These are phyloP conservation scores for Fissipunctia ypsillon DNA, from an alignment of 2,888 invertebrate species.

Conservation along the genomic window DNA sequence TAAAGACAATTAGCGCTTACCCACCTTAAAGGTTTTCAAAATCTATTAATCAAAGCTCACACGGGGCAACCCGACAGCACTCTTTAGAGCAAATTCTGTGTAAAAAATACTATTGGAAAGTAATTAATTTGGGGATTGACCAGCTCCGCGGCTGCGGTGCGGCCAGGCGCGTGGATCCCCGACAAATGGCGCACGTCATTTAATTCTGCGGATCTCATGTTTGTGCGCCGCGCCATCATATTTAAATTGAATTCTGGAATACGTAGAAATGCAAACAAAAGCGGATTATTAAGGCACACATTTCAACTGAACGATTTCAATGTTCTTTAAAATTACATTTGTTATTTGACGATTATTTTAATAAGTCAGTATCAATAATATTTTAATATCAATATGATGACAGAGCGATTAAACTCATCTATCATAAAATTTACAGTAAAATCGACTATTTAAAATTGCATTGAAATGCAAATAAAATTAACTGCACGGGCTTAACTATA, in stretches of 20 bases:
- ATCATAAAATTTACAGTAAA: slow-evolving; percentile 17
- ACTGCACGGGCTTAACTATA: slow-evolving; percentile 37
- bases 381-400: slow-evolving; percentile 25
- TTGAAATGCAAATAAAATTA: slow-evolving; percentile 47
- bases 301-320: slow-evolving; percentile 73
- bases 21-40: slow-evolving; percentile 20
- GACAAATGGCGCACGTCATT: slow-evolving; percentile 87
- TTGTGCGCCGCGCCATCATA: slow-evolving; percentile 87
- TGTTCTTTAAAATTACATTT: slow-evolving; percentile 78
- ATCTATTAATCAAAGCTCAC: slow-evolving; percentile 50
- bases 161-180: slow-evolving; percentile 76
- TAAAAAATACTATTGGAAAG: slow-evolving; percentile 86
- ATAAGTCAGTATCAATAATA: slow-evolving; percentile 52
- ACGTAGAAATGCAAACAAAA: slow-evolving; percentile 83
- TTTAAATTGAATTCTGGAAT: slow-evolving; percentile 89
- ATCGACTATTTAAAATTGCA: slow-evolving; percentile 35
- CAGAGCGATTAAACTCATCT: slow-evolving; percentile 26
- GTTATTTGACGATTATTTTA: slow-evolving; percentile 65
- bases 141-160: slow-evolving; percentile 70
- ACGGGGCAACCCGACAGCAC: slow-evolving; percentile 52
- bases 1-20: slow-evolving; percentile 8
- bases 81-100: slow-evolving; percentile 72
- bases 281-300: slow-evolving; percentile 77
- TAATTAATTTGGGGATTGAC: slow-evolving; percentile 86
- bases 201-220: slow-evolving; percentile 89